Evolutionary conservation across 2,113 vertebrate genomes (phyloP).

Genomic region (Brachyhypopomus gauderio): DNA sequence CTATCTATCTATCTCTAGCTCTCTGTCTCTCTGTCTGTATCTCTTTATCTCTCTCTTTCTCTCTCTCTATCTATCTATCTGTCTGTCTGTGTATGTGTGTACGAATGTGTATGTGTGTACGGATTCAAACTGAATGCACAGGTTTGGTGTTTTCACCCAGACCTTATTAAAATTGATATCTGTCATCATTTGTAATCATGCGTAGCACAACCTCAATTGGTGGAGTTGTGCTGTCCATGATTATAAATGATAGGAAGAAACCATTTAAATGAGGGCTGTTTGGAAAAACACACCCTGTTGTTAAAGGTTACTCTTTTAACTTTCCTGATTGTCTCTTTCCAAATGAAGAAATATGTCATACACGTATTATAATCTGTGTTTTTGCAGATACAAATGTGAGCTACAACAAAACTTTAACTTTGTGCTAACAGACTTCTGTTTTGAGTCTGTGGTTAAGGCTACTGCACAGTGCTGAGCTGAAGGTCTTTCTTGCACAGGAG

Average conservation of each 20-base stretch:
- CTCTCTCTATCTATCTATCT: background rate
- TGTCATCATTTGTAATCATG: too few relatives aligned
- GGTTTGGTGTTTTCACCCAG: background rate
- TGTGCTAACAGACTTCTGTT: background rate
- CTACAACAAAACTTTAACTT: background rate
- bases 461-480: background rate
- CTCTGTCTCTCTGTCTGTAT: too few relatives aligned
- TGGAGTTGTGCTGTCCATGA: too few relatives aligned
- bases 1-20: too few relatives aligned
- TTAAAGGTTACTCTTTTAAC: background rate
- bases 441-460: background rate
- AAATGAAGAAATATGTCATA: constrained; percentile 38
- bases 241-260: too few relatives aligned
- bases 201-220: too few relatives aligned
- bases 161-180: background rate
- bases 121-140: background rate
- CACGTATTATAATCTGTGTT: background rate
- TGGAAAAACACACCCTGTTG: too few relatives aligned
- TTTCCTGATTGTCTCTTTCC: constrained; percentile 11
- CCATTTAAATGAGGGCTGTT: too few relatives aligned
- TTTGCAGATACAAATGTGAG: background rate
- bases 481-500: constrained; percentile 68
- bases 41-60: too few relatives aligned
- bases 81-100: background rate
- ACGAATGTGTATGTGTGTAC: background rate